Conservation (phyloP, 2,113 vertebrate genomes). For the Anarrhichthys ocellatus region DNA sequence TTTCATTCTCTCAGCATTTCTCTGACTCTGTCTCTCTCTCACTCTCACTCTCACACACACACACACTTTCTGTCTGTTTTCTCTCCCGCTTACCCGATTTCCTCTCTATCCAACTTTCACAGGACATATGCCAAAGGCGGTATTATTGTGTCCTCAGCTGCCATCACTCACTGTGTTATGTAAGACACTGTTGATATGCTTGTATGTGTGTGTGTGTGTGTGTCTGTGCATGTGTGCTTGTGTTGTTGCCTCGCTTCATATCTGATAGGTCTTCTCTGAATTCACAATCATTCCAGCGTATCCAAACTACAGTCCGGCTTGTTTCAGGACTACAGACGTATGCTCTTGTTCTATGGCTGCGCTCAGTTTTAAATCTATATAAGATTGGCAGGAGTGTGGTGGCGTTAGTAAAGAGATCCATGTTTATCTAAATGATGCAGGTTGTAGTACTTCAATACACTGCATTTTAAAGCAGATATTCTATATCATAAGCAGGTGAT, state of each 20-base stretch:
- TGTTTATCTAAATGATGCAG: not conserved
- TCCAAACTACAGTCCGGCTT: not conserved
- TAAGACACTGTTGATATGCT: conserved; percentile 64
- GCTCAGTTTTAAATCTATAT: not conserved
- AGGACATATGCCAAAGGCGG: conserved; percentile 79
- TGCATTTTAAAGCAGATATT: not conserved
- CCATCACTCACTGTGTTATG: conserved; percentile 78
- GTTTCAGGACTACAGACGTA: not conserved
- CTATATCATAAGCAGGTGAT: not conserved
- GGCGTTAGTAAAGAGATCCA: not conserved
- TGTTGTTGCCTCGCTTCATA: conserved; percentile 9
- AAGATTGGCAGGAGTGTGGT: not conserved
- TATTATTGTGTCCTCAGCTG: conserved; percentile 76
- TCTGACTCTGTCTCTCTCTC: conserved; percentile 12
- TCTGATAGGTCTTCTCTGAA: conserved; percentile 15
- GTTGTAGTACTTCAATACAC: not conserved
- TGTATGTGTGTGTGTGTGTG: conserved; percentile 27
- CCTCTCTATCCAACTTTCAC: conserved; percentile 71
- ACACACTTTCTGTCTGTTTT: conserved; percentile 45
- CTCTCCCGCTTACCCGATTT: conserved; percentile 62
- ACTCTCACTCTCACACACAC: not conserved
- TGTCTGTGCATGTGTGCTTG: not conserved
- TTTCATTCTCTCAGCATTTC: conserved; percentile 21
- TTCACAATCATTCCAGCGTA: conserved; percentile 6
- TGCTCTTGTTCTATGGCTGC: not conserved